phyloP scores from a whole-genome alignment of 2,888 invertebrate genomes.

The Chalcis sispes region DNA sequence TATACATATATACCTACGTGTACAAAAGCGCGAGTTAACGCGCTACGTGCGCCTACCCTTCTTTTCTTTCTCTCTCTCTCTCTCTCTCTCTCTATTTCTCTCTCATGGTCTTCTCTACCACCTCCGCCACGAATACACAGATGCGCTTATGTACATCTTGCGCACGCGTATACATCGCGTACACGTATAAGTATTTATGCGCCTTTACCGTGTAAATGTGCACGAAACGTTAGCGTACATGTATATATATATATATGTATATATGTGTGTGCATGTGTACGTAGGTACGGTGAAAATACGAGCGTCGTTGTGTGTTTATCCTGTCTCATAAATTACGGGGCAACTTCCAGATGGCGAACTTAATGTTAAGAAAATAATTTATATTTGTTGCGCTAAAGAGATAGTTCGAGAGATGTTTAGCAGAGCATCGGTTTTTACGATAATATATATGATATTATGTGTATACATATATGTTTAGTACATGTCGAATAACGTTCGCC shows the following conservation, averaged over 20 bases:
- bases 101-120: background rate
- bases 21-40: too few species aligned
- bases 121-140: background rate
- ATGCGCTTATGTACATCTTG: background rate
- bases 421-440: background rate
- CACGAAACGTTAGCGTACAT: too few species aligned
- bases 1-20: too few species aligned
- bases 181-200: background rate
- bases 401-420: constrained; percentile 1
- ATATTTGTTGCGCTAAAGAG: constrained; percentile 47
- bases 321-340: constrained; percentile 54
- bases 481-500: background rate
- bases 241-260: constrained; percentile 1
- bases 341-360: constrained; percentile 56
- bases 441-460: background rate
- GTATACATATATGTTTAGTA: background rate
- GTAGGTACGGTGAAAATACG: constrained; percentile 36
- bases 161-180: background rate
- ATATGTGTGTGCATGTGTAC: background rate
- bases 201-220: background rate
- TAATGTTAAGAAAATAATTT: constrained; percentile 57
- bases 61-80: constrained; percentile 39
- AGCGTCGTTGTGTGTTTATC: constrained; percentile 42
- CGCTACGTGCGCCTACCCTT: constrained; percentile 34
- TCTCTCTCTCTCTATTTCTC: background rate